Evolutionary conservation across 2,888 invertebrate genomes (phyloP).

Genomic region (Tenodera sinensis): DNA sequence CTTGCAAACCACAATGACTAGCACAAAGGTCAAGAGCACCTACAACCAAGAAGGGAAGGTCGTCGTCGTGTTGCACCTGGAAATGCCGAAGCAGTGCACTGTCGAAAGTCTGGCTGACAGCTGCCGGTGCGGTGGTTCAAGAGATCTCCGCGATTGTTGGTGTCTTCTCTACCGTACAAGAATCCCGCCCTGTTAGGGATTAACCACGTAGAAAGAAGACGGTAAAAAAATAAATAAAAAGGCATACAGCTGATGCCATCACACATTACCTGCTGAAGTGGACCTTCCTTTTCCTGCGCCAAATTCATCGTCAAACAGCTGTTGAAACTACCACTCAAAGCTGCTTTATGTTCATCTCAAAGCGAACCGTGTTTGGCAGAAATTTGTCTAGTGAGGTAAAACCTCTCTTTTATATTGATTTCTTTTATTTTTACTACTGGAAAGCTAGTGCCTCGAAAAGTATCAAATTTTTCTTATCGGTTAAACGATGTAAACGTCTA

Average conservation of each 20-base stretch:
- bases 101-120: neutral
- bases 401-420: neutral
- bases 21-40: neutral
- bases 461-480: too few relatives aligned
- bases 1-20: neutral
- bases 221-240: neutral
- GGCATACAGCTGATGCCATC: neutral
- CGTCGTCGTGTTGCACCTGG: neutral
- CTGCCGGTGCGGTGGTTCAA: neutral
- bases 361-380: neutral
- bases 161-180: slow-evolving; percentile 5
- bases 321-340: neutral
- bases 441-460: too few relatives aligned
- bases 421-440: neutral
- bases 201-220: slow-evolving; percentile 8
- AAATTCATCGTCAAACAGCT: neutral
- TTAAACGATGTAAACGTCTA: too few relatives aligned
- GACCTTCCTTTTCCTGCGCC: neutral
- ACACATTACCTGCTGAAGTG: neutral
- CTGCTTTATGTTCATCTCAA: neutral
- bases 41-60: neutral
- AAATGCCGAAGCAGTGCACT: neutral
- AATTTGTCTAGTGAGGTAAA: neutral
- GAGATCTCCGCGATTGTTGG: slow-evolving; percentile 12
- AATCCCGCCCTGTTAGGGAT: slow-evolving; percentile 10